phyloP scores from a whole-genome alignment of 2,888 invertebrate species.

The Limnephilus marmoratus region DNA sequence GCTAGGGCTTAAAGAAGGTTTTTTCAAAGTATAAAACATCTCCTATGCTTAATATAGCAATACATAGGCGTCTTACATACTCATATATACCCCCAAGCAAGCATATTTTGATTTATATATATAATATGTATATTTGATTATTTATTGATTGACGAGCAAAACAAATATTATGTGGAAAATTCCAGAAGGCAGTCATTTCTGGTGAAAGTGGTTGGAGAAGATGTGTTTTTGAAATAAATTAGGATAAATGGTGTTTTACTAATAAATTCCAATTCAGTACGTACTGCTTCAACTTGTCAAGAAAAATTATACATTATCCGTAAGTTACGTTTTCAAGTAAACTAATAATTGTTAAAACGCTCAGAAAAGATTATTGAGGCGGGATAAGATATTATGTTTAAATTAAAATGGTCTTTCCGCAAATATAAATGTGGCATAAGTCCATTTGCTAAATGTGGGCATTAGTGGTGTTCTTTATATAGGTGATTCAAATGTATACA shows the following conservation, averaged over 20 bases:
- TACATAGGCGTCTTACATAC: too few species aligned
- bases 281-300: not conserved
- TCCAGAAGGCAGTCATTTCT: not conserved
- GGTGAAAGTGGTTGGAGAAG: not conserved
- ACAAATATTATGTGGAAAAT: not conserved
- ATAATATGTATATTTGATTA: not conserved
- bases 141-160: not conserved
- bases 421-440: not conserved
- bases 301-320: not conserved
- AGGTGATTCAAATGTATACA: not conserved
- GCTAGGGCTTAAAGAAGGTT: too few species aligned
- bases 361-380: not conserved
- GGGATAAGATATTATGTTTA: not conserved
- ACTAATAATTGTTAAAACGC: not conserved
- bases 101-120: too few species aligned
- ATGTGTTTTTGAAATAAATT: not conserved
- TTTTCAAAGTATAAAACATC: too few species aligned
- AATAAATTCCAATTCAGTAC: not conserved
- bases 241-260: not conserved
- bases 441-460: too few species aligned
- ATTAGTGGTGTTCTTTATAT: not conserved
- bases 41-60: too few species aligned
- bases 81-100: too few species aligned
- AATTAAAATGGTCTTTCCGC: not conserved
- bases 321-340: not conserved